phyloP scores from a whole-genome alignment of 2,888 invertebrate species.

The Palloptera scutellata region DNA sequence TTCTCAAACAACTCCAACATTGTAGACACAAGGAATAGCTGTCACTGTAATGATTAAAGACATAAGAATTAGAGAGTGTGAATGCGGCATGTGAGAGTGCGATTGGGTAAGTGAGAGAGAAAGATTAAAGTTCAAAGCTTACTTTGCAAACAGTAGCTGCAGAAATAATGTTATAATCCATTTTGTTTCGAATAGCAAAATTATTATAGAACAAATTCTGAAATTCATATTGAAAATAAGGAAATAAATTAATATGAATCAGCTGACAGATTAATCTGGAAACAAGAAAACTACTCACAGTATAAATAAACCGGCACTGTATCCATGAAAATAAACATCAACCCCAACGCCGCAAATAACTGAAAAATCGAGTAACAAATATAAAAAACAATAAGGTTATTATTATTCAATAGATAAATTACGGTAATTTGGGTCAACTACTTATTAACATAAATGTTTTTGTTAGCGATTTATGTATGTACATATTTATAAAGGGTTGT shows the following conservation, averaged over 20 bases:
- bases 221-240: constrained; percentile 51
- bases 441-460: too few species aligned
- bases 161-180: constrained; percentile 73
- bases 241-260: constrained; percentile 11
- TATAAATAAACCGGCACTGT: constrained; percentile 70
- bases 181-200: constrained; percentile 71
- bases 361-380: constrained; percentile 56
- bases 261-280: neutral
- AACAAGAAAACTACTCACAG: constrained; percentile 67
- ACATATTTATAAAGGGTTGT: too few species aligned
- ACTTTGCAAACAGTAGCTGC: constrained; percentile 65
- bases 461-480: too few species aligned
- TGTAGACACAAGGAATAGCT: constrained; percentile 53
- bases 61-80: constrained; percentile 30
- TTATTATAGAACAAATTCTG: constrained; percentile 68
- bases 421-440: too few species aligned
- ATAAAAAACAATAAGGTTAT: constrained; percentile 23
- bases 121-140: constrained; percentile 27
- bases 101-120: too few species aligned
- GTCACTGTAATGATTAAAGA: constrained; percentile 47
- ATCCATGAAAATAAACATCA: constrained; percentile 70
- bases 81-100: neutral
- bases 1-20: constrained; percentile 54
- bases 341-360: constrained; percentile 73
- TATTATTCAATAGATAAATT: too few species aligned